Base-by-base conservation (phyloP, 2,113 vertebrate species). In the Xiphophorus couchianus region DNA sequence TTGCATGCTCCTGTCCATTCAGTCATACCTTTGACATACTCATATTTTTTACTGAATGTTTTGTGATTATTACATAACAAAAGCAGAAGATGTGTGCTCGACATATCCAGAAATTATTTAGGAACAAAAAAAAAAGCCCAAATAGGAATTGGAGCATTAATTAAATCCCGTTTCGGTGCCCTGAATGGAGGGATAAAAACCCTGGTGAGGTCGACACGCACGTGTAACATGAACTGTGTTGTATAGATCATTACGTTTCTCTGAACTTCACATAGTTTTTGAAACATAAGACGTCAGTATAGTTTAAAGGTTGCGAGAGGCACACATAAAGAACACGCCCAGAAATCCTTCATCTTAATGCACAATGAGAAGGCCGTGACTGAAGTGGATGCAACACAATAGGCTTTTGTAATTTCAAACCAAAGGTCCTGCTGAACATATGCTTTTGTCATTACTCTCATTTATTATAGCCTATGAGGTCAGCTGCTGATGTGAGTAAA, bases 391-490 rank as follows among this genome's bases (percentile, higher is more conserved):
- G 88, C 75, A 93, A 90, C 71, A 94, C 90, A 94, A 94, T 94
- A 89, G 87, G 74, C 87, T 86, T 92, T 94, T 94, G 92, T 94
- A 86, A 88, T 87, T 77, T 71, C 81, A 90, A 76, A 89, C 85
- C 89, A 66, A 80, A 86, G 86, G 84, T 91, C 84, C 37, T 81
- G 66, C 80, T 78, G 82, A 70, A 77, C 92, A 93, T 92, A 76
- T 94, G 93, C 83, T 92, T 88, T 91, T 84, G 87, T 86, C 91
- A 88, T 95, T 90, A 93, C 80, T 88, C 69, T 86, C 82, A 79
- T 84, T 87, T 90, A 89, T 87, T 86, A 80, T 64, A 80, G 84
- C 73, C 73, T 63, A 78, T 86, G 89, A 92, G 89, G 85, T 90
- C 86, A 88, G 58, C 69, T n/a, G 6, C 67, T 77, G 58, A 22